A percentile compares a stretch with the other conserved stretches of the same genome.
phyloP scores from a whole-genome alignment of 1,140 invertebrate species.

The Neodiprion pinetum region DNA sequence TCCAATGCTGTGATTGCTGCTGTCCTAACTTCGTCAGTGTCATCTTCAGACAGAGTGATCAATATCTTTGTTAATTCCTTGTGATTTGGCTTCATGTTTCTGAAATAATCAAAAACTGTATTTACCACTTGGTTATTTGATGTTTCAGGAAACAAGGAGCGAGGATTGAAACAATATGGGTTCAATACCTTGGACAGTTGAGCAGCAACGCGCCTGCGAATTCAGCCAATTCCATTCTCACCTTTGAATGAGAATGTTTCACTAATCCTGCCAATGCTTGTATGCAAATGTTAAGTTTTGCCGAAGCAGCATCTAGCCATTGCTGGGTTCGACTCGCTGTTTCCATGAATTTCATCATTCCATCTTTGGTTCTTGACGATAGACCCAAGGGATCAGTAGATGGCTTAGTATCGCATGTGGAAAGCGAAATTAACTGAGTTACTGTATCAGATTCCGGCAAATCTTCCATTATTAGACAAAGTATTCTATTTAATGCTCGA shows the following conservation, averaged over 20 bases:
- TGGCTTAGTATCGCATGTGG: constrained; percentile 14
- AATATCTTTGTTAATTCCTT: constrained; percentile 65
- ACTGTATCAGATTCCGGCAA: constrained; percentile 33
- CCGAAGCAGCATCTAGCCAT: constrained; percentile 66
- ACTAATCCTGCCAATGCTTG: constrained; percentile 59
- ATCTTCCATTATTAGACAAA: constrained; percentile 62
- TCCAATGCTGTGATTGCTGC: constrained; percentile 51
- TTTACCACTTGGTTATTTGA: not conserved
- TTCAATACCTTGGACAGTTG: constrained; percentile 63
- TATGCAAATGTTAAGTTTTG: constrained; percentile 63
- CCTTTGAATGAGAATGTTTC: constrained; percentile 64
- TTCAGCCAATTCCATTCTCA: constrained; percentile 64
- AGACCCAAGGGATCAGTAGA: constrained; percentile 24
- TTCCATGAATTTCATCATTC: constrained; percentile 58
- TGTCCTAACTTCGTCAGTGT: constrained; percentile 56
- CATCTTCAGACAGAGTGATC: constrained; percentile 67
- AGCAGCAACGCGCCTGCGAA: constrained; percentile 61
- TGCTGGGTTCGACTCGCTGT: constrained; percentile 54
- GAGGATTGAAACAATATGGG: constrained; percentile 13
- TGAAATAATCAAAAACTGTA: constrained; percentile 38
- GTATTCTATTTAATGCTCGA: constrained; percentile 58
- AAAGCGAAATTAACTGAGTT: constrained; percentile 18
- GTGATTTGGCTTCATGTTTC: constrained; percentile 66
- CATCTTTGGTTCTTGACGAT: constrained; percentile 26
- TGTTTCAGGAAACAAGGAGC: constrained; percentile 12